Evolutionary conservation across 2,797 vertebrate species (phyloP), one percentile per base, ranked within the genome.

Genomic region (Micrastur ruficollis): DNA sequence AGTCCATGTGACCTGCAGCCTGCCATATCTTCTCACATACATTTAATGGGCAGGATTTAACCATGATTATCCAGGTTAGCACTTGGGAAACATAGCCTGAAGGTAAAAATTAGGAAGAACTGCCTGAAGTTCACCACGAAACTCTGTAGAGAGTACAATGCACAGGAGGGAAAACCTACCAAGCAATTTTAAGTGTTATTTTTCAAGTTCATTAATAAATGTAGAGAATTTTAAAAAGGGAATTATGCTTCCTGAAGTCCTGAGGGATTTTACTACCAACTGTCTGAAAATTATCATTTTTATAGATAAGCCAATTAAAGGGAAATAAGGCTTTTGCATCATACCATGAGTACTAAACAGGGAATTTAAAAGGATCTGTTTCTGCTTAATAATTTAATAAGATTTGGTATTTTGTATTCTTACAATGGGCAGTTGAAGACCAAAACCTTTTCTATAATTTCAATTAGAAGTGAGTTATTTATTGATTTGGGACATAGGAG

Each of bases 251-350:
- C 93, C 87, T 96, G 93, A 93, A 73, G 81, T 96, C 94, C 95
- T 93, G 50, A 95, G 91, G 94, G 97, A 96, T 94, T 96, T 95
- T 91, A 76, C 72, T 95, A 93, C 91, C 78, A 91, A 96, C 96
- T 96, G 94, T 91, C 89, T 95, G 85, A 95, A 97, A 98, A 97
- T 93, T 95, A 98, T 96, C 38, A 95, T 93, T 97, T 96, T 97
- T 95, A 93, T 91, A 97, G 95, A 95, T 96, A 96, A 97, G 87
- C 93, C 94, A 97, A 94, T 98, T 98, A 97, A 97, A 97, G 73
- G 53, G 76, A 95, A 92, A 95, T 94, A 94, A 87, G 49, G 21
- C 4, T 91, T 96, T 85, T 96, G 90, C 79, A 95, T 96, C 94
- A 91, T 86, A 95, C 65, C 5, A 0, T 93, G 94, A 94, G 92